These are phyloP conservation scores for Phataginus tricuspis DNA, from an alignment of 2,797 vertebrate genomes.

Conservation along the genomic window DNA sequence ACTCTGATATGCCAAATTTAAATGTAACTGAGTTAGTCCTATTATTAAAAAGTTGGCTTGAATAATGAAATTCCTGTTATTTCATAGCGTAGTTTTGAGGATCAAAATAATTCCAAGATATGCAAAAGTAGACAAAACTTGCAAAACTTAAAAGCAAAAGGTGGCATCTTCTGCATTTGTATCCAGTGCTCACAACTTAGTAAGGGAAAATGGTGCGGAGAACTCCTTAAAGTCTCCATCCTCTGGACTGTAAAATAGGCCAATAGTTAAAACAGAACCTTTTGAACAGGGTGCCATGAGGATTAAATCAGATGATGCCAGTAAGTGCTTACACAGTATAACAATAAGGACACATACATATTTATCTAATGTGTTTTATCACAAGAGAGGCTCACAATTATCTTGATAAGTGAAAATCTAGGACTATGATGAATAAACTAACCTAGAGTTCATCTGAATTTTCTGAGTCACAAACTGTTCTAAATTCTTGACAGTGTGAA, in stretches of 20 bases:
- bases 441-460: not conserved
- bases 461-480: not conserved
- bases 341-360: not conserved
- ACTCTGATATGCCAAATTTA: not conserved
- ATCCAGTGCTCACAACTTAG: not conserved
- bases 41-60: not conserved
- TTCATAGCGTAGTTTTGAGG: not conserved
- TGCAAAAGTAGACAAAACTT: not conserved
- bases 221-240: not conserved
- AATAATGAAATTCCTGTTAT: not conserved
- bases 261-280: not conserved
- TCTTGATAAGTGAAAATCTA: not conserved
- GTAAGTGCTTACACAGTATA: not conserved
- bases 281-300: accelerated
- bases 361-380: not conserved
- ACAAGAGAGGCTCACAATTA: not conserved
- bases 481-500: not conserved
- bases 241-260: not conserved
- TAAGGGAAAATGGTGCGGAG: not conserved
- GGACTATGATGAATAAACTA: not conserved
- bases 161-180: not conserved
- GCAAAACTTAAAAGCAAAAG: not conserved
- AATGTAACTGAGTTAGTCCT: not conserved
- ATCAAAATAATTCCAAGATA: not conserved
- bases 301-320: not conserved